Conservation (phyloP, 1,140 invertebrate species). For the Pogonognathellus flavescens region DNA sequence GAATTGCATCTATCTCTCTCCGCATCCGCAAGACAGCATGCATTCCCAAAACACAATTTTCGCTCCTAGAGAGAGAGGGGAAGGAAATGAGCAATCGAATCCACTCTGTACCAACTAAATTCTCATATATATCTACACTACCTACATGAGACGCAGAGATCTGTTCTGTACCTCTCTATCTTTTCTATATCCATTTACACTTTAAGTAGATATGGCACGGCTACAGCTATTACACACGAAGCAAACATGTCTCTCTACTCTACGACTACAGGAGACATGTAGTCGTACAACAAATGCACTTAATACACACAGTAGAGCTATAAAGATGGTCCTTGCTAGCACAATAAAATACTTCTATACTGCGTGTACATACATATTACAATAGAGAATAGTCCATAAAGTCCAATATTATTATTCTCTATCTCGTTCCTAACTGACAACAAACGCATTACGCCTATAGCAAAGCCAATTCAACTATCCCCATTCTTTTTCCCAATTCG, state of each 20-base stretch:
- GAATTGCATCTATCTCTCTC: conserved; percentile 61
- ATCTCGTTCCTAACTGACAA: background rate
- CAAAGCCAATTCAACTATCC: conserved; percentile 21
- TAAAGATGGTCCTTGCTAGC: background rate
- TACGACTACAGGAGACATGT: background rate
- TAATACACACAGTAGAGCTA: conserved; percentile 16
- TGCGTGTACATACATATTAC: background rate
- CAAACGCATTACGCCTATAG: background rate
- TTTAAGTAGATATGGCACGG: too few species aligned
- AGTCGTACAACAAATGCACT: too few species aligned
- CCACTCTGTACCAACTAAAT: conserved; percentile 21
- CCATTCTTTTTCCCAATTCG: conserved; percentile 27
- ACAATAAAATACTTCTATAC: background rate
- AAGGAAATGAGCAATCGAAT: conserved; percentile 64
- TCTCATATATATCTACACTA: background rate
- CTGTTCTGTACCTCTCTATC: background rate
- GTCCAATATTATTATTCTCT: background rate
- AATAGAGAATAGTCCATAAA: background rate
- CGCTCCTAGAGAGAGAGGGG: conserved; percentile 26
- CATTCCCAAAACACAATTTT: conserved; percentile 63
- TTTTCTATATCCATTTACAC: too few species aligned
- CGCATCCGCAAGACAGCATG: conserved; percentile 58
- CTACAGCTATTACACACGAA: too few species aligned
- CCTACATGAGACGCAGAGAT: background rate
- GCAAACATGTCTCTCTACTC: background rate